A percentile compares a stretch with the other conserved stretches of the same genome.
These are phyloP conservation scores for Pomacea canaliculata DNA, from an alignment of 2,888 invertebrate species.

Conservation along the genomic window DNA sequence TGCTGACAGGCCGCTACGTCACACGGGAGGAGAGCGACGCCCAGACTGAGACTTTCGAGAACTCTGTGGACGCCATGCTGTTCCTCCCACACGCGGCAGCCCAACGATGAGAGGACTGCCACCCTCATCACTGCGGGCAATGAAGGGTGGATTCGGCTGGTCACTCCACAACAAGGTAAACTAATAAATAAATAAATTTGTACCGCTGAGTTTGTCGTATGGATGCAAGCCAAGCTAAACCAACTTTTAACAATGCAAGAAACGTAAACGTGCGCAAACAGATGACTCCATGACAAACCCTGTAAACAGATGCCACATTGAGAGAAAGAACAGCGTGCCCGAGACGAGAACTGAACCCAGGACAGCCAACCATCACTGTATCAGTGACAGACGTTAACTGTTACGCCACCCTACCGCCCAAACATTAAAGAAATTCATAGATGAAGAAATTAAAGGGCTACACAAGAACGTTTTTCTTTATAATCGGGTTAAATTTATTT, in stretches of 20 bases:
- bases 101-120: conserved; percentile 70
- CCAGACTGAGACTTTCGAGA: conserved; percentile 49
- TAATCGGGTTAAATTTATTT: too few species aligned
- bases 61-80: conserved; percentile 71
- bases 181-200: neutral
- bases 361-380: too few species aligned
- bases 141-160: conserved; percentile 83
- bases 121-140: conserved; percentile 81
- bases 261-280: neutral
- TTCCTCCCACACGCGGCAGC: conserved; percentile 77
- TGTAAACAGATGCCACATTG: too few species aligned
- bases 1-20: neutral
- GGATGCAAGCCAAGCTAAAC: neutral
- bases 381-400: too few species aligned
- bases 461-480: too few species aligned
- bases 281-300: neutral
- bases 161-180: conserved; percentile 76
- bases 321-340: too few species aligned
- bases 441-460: too few species aligned
- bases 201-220: neutral
- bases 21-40: conserved; percentile 45
- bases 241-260: neutral
- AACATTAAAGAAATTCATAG: too few species aligned
- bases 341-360: too few species aligned
- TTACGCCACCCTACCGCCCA: too few species aligned